Evolutionary conservation across 2,888 invertebrate species (phyloP).

Genomic region (Eutolmus rufibarbis): DNA sequence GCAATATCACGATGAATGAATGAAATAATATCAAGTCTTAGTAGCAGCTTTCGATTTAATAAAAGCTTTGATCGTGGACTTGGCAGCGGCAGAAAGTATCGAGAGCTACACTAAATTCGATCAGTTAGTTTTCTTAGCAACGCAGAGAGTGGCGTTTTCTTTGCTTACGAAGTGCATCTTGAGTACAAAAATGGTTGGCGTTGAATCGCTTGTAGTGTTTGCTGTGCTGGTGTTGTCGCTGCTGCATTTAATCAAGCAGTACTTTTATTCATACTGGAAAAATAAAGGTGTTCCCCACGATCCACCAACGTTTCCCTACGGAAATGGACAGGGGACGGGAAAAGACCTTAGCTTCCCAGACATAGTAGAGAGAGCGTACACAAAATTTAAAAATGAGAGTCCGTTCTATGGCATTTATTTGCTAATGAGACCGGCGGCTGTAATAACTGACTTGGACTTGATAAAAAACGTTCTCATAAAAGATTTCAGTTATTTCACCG

Average conservation of each 20-base stretch:
- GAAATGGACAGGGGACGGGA: constrained; percentile 50
- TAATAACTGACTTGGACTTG: constrained; percentile 50
- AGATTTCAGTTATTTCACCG: constrained; percentile 54
- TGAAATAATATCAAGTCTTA: background rate
- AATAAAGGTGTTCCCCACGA: constrained; percentile 52
- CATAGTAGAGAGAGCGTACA: constrained; percentile 28
- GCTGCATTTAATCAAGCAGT: background rate
- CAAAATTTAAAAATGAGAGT: constrained; percentile 36
- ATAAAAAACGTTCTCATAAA: constrained; percentile 53
- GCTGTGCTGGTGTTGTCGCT: background rate
- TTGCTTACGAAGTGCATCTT: background rate
- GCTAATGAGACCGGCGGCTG: constrained; percentile 41
- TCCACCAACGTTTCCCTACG: constrained; percentile 50
- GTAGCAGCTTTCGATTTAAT: background rate
- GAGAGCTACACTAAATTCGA: background rate
- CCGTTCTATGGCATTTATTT: constrained; percentile 46
- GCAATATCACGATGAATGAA: background rate
- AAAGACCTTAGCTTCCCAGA: constrained; percentile 11
- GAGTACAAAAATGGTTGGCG: background rate
- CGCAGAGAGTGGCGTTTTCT: background rate
- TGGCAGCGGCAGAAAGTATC: background rate
- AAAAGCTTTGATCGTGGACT: background rate
- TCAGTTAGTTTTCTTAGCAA: background rate
- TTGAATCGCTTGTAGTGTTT: background rate
- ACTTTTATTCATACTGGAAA: constrained; percentile 50